These are phyloP conservation scores for Astropecten irregularis DNA, from an alignment of 53 echinoderm and acorn worm genomes.

Conservation along the genomic window DNA sequence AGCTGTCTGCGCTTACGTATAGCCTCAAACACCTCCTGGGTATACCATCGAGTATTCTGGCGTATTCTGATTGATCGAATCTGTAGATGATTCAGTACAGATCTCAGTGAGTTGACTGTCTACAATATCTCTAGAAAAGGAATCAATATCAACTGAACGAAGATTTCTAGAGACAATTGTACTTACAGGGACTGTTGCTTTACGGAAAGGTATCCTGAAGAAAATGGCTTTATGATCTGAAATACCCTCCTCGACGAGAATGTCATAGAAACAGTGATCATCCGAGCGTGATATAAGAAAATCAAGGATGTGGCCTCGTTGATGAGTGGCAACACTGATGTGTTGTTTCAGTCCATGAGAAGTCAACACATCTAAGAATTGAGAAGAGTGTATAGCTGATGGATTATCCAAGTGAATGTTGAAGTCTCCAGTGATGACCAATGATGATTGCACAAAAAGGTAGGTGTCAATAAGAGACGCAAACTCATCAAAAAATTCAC, in stretches of 20 bases:
- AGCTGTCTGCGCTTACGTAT: constrained; percentile 14
- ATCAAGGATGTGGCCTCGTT: constrained; percentile 26
- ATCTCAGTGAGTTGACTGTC: neutral
- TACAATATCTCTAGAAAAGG: neutral
- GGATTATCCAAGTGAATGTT: neutral
- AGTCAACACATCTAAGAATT: neutral
- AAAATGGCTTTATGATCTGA: neutral
- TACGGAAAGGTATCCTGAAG: neutral
- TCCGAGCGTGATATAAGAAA: constrained; percentile 3
- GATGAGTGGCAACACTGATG: neutral
- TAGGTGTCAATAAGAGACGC: neutral
- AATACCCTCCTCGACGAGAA: neutral
- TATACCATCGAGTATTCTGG: constrained; percentile 36
- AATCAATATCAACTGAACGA: neutral
- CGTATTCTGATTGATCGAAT: constrained; percentile 15
- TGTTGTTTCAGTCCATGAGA: constrained; percentile 29
- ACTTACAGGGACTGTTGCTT: neutral
- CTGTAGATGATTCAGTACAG: neutral
- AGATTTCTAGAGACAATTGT: neutral
- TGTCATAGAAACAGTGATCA: neutral
- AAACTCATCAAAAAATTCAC: neutral
- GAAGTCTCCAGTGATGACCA: neutral
- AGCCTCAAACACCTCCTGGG: neutral
- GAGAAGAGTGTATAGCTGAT: neutral
- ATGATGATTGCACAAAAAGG: constrained; percentile 8